Conservation (phyloP, 2,888 invertebrate species). For the Epinotia ramella region DNA sequence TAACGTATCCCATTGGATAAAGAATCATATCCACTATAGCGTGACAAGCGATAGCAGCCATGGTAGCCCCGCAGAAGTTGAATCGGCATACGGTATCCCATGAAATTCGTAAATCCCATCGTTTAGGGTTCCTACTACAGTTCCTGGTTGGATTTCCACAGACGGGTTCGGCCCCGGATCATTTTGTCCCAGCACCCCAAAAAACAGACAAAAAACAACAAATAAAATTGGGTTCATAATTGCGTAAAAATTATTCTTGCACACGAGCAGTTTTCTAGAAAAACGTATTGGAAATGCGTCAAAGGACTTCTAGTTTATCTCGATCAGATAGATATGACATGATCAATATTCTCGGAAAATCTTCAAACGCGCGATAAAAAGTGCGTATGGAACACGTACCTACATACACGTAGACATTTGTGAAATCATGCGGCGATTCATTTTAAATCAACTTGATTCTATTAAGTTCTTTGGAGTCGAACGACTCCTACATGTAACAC, state of each 20-base stretch:
- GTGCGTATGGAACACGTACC: not conserved
- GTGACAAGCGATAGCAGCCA: too few species aligned
- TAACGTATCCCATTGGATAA: too few species aligned
- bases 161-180: constrained; percentile 47
- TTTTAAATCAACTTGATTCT: not conserved
- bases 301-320: constrained; percentile 26
- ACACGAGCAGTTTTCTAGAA: constrained; percentile 25
- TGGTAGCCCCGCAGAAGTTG: too few species aligned
- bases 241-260: constrained; percentile 11
- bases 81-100: constrained; percentile 77
- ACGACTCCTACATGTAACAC: not conserved
- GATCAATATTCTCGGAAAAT: constrained; percentile 31
- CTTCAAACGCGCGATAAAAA: not conserved
- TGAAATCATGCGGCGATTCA: not conserved
- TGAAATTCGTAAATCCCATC: constrained; percentile 65
- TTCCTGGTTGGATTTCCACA: constrained; percentile 67
- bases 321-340: constrained; percentile 38
- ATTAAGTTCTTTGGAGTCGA: not conserved
- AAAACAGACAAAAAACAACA: constrained; percentile 25
- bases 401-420: not conserved
- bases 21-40: too few species aligned
- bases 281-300: constrained; percentile 32
- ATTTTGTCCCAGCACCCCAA: constrained; percentile 23
- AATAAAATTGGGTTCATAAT: constrained; percentile 27
- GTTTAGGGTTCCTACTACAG: constrained; percentile 62